Evolutionary conservation across 1,140 invertebrate genomes (phyloP), one percentile per base, ranked within the genome.

Genomic region (Drosophila orosa): DNA sequence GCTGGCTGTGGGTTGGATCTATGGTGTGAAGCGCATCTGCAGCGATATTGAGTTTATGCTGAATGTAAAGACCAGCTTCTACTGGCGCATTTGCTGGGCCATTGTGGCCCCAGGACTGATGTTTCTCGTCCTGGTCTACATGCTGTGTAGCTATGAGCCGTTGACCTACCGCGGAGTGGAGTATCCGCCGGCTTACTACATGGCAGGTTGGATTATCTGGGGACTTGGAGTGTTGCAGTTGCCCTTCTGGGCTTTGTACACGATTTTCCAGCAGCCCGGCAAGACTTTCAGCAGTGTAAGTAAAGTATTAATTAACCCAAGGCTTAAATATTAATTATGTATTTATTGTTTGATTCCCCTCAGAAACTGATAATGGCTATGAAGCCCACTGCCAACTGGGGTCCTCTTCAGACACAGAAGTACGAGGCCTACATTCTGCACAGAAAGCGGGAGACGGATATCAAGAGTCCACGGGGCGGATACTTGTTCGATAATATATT

Each of bases 21-120:
- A 97, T 79, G 96, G 96, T 15, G 83, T 95, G 3, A 93, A 94
- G 50, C 94, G 95, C 52, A 91, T 95, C 17, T 93, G 95, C 59
- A 80, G 93, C 17, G 95, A 95, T 55, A 92, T 95, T 17, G 94
- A 95, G 78, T 95, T 94, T 59, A 98, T 98, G 97, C 91, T 97
- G 13, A 94, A 94, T 2, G 92, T 93, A 15, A 94, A 94, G 73
- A 94, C 96, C 0, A 94, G 95, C 5, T 90, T 95, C 25, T 97
- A 96, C 91, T 98, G 97, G 97, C 94, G 96, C 78, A 83, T 96
- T 12, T 97, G 96, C 77, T 98, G 97, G 97, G 93, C 94, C 1
- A 92, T 96, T 25, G 92, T 97, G 29, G 96, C 96, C 8, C 97
- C 97, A 0, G 78, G 95, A 22, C 92, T 96, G 12, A 94, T 98